phyloP scores from a whole-genome alignment of 2,888 invertebrate species.

The Boloria selene region DNA sequence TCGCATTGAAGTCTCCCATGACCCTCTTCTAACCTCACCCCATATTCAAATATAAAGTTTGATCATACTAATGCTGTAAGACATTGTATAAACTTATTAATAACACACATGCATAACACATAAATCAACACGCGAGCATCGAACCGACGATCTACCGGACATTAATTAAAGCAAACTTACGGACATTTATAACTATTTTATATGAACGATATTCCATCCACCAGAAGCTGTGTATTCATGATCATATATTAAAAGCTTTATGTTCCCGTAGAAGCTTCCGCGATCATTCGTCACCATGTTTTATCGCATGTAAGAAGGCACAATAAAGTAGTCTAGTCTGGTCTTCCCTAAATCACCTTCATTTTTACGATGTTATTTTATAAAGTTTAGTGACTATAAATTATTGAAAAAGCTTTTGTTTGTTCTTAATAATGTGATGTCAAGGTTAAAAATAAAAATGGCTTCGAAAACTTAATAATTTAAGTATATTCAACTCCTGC shows the following conservation, averaged over 20 bases:
- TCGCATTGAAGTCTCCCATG: no score
- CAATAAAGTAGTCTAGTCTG: slow-evolving; percentile 54
- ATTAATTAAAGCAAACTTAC: background rate
- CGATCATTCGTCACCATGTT: slow-evolving; percentile 33
- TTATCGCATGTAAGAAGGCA: slow-evolving; percentile 48
- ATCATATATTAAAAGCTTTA: slow-evolving; percentile 28
- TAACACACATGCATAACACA: no score
- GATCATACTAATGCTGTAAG: no score
- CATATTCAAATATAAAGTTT: no score
- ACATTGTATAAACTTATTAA: no score
- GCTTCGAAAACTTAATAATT: background rate
- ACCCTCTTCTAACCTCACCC: no score
- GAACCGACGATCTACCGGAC: background rate
- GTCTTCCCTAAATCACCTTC: slow-evolving; percentile 59
- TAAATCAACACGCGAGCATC: no score
- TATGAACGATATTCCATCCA: background rate
- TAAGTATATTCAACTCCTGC: background rate
- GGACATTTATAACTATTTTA: background rate
- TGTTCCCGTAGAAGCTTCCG: slow-evolving; percentile 32
- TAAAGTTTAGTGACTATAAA: background rate
- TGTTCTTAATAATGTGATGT: background rate
- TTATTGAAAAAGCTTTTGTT: background rate
- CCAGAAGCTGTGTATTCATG: slow-evolving; percentile 4
- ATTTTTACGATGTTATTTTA: slow-evolving; percentile 46
- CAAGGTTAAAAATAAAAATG: background rate